Percentiles rank a stretch among this genome's conserved stretches.
These are phyloP conservation scores for Dryobates pubescens DNA, from an alignment of 2,797 vertebrate species.

Conservation along the genomic window DNA sequence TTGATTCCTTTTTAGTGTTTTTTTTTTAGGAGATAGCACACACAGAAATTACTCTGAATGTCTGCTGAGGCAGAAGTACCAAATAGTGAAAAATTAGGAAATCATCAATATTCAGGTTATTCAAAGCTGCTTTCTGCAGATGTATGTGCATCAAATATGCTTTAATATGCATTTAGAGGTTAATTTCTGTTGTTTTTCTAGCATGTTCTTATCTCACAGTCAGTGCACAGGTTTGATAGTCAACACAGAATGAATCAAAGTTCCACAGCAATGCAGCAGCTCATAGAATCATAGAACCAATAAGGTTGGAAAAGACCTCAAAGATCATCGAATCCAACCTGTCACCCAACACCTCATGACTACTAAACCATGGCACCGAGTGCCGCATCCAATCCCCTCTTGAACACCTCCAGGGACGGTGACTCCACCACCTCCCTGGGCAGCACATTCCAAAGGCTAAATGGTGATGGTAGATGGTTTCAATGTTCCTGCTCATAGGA, in stretches of 20 bases:
- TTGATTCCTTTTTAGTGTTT: too few species aligned
- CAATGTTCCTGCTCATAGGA: neutral
- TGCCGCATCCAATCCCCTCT: too few species aligned
- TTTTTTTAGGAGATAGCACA: neutral
- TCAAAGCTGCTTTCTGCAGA: neutral
- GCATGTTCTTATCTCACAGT: neutral
- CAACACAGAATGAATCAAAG: neutral
- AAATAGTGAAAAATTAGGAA: neutral
- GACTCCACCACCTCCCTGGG: too few species aligned
- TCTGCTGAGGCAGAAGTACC: neutral
- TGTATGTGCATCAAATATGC: neutral
- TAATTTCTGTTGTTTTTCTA: neutral
- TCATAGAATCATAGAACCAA: too few species aligned
- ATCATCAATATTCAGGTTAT: neutral
- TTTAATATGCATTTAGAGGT: neutral
- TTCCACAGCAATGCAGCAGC: neutral
- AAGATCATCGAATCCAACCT: too few species aligned
- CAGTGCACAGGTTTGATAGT: neutral
- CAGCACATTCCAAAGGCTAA: too few species aligned
- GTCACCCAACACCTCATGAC: too few species aligned
- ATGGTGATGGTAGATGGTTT: neutral
- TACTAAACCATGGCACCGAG: too few species aligned
- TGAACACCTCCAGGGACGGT: too few species aligned
- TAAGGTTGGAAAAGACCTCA: too few species aligned
- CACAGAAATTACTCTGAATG: neutral